Evolutionary conservation across 37 sponge, comb jelly and placozoan species (phyloP).

Genomic region (Corticium candelabrum): DNA sequence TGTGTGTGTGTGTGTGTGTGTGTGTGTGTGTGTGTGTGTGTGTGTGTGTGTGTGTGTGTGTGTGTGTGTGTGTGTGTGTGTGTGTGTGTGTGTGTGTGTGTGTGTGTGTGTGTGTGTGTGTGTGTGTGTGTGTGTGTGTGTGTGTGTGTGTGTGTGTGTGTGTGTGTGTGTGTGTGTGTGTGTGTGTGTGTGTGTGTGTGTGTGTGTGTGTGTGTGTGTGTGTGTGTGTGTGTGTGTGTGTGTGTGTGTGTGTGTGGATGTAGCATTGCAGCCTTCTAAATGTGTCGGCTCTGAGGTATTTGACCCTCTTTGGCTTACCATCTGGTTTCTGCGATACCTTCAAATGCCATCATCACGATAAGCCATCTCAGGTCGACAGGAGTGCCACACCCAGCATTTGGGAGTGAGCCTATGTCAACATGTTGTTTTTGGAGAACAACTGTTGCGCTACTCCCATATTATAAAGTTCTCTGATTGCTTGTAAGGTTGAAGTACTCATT

Average conservation of each 20-base stretch:
- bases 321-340: no score
- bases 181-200: constrained; percentile 17
- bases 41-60: constrained; percentile 28
- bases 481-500: no score
- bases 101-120: constrained; percentile 28
- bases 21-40: constrained; percentile 28
- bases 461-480: no score
- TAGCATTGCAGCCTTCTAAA: no score
- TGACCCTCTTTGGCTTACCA: no score
- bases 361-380: no score
- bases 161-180: constrained; percentile 9
- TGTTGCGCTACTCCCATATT: no score
- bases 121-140: constrained; percentile 31
- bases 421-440: no score
- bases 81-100: constrained; percentile 25
- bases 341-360: no score
- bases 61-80: constrained; percentile 26
- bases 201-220: constrained; percentile 1
- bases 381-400: no score
- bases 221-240: constrained; percentile 26
- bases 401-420: no score
- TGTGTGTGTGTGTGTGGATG: background rate
- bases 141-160: constrained; percentile 71
- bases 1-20: constrained; percentile 28
- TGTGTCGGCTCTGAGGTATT: no score